A percentile compares a stretch with the other conserved stretches of the same genome.
phyloP scores from a whole-genome alignment of 1,140 invertebrate species.

The Calephelis nemesis region DNA sequence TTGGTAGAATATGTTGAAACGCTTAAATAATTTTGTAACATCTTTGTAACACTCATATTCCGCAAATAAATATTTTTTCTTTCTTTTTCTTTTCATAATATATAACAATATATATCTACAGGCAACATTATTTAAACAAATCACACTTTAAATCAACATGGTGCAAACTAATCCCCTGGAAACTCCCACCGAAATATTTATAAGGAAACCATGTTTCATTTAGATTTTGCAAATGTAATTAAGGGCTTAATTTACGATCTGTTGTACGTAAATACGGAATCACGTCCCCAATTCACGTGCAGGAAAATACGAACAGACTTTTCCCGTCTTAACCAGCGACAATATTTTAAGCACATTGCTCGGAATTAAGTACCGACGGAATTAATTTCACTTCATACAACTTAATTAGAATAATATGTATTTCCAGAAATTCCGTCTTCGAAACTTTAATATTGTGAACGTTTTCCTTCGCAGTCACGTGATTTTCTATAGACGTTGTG shows the following conservation, averaged over 20 bases:
- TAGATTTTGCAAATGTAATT: slow-evolving; percentile 47
- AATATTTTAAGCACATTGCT: slow-evolving; percentile 41
- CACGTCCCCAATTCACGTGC: slow-evolving; percentile 44
- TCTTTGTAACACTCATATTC: too few species aligned
- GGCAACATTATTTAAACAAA: background rate
- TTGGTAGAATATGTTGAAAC: too few species aligned
- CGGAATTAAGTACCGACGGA: slow-evolving; percentile 43
- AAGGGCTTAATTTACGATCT: slow-evolving; percentile 47
- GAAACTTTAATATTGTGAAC: slow-evolving; percentile 11
- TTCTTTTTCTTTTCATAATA: too few species aligned
- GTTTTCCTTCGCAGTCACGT: background rate
- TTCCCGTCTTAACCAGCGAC: slow-evolving; percentile 37
- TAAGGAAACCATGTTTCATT: slow-evolving; percentile 36
- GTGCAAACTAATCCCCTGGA: slow-evolving; percentile 8
- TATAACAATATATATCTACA: too few species aligned
- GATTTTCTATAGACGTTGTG: background rate
- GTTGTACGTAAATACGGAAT: slow-evolving; percentile 45
- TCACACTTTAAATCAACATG: slow-evolving; percentile 5
- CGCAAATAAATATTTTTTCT: too few species aligned
- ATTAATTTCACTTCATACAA: slow-evolving; percentile 47
- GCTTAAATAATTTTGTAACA: too few species aligned
- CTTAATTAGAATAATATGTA: slow-evolving; percentile 34
- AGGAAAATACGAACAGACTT: slow-evolving; percentile 38
- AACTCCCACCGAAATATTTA: slow-evolving; percentile 22
- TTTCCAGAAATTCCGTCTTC: slow-evolving; percentile 8